phyloP scores from a whole-genome alignment of 2,888 invertebrate genomes.

The Argyresthia albistria region DNA sequence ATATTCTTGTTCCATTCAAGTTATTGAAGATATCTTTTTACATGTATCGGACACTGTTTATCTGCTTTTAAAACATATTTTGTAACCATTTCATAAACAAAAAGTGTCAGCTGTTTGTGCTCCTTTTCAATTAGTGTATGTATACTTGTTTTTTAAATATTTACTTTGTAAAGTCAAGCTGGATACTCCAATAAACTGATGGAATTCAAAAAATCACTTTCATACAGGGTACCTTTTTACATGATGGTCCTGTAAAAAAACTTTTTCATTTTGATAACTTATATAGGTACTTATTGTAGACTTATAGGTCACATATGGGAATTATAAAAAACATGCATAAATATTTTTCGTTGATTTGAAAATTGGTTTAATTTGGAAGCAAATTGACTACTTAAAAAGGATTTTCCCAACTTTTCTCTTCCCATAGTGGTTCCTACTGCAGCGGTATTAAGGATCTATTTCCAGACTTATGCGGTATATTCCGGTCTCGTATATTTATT shows the following conservation, averaged over 20 bases:
- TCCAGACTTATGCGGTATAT: neutral
- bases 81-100: neutral
- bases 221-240: neutral
- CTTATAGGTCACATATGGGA: constrained; percentile 16
- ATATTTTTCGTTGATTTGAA: constrained; percentile 62
- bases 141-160: neutral
- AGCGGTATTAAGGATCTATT: too few species aligned
- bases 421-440: neutral
- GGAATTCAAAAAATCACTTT: neutral
- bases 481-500: constrained; percentile 19
- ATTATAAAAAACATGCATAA: constrained; percentile 41
- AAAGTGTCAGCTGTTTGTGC: too few species aligned
- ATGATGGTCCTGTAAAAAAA: neutral
- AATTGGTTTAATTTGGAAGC: constrained; percentile 34
- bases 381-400: constrained; percentile 18
- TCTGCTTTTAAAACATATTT: too few species aligned
- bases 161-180: neutral
- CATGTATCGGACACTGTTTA: too few species aligned
- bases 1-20: constrained; percentile 48
- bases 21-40: neutral
- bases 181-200: neutral
- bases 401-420: neutral
- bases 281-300: constrained; percentile 12
- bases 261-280: constrained; percentile 20
- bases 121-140: neutral